Conservation (phyloP, 23 tunicate species). For the Phallusia fumigata region DNA sequence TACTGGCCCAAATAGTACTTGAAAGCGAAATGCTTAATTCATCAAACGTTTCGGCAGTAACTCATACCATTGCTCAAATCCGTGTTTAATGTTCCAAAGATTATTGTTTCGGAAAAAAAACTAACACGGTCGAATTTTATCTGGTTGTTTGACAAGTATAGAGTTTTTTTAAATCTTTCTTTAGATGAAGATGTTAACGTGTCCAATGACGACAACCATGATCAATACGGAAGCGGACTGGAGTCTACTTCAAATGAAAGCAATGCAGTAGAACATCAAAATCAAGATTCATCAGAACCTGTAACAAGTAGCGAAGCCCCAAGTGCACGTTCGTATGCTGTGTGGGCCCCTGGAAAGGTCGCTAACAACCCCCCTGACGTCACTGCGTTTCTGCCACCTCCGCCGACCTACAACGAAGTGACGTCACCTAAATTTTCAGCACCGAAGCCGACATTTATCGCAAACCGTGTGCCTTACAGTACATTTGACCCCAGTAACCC, state of each 20-base stretch:
- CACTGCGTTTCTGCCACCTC: conserved; percentile 19
- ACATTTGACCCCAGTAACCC: not conserved
- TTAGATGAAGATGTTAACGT: not conserved
- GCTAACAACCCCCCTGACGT: not conserved
- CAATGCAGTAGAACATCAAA: too few relatives aligned
- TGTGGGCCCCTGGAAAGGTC: conserved; percentile 14
- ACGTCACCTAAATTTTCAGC: not conserved
- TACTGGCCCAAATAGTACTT: too few relatives aligned
- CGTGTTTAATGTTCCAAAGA: too few relatives aligned
- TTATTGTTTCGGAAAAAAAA: too few relatives aligned
- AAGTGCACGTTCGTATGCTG: not conserved
- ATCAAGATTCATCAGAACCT: too few relatives aligned
- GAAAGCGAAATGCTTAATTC: too few relatives aligned
- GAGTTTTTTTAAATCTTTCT: too few relatives aligned
- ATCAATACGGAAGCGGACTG: not conserved
- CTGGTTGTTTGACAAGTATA: too few relatives aligned
- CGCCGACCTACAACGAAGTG: conserved; percentile 17
- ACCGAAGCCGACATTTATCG: conserved; percentile 19
- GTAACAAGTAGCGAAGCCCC: not conserved
- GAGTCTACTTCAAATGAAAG: too few relatives aligned
- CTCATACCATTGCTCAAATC: too few relatives aligned
- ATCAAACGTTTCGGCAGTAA: too few relatives aligned
- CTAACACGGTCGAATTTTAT: too few relatives aligned
- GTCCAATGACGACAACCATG: not conserved
- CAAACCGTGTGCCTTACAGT: not conserved